phyloP scores from a whole-genome alignment of 2,113 vertebrate genomes.

The Dascyllus trimaculatus region DNA sequence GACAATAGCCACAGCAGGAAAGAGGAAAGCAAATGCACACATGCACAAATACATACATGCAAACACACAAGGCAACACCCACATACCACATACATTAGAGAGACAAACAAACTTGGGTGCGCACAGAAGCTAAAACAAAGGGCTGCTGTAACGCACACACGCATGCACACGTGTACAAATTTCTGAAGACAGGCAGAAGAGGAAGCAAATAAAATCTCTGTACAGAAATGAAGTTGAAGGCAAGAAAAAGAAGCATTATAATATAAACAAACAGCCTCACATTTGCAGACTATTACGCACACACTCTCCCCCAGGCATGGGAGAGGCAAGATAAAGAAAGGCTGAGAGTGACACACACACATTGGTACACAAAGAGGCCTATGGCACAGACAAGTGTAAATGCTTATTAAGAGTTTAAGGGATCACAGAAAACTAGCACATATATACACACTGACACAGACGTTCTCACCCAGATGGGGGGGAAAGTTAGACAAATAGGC shows the following conservation, averaged over 20 bases:
- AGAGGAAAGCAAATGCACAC: slow-evolving; percentile 49
- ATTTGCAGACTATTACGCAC: slow-evolving; percentile 19
- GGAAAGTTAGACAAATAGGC: slow-evolving; percentile 22
- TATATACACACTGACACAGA: slow-evolving; percentile 3
- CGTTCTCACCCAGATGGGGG: neutral
- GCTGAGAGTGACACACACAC: neutral
- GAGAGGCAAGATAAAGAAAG: neutral
- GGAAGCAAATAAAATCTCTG: slow-evolving; percentile 19
- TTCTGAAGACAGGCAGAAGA: slow-evolving; percentile 4
- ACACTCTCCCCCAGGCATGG: neutral
- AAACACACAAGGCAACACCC: slow-evolving; percentile 17
- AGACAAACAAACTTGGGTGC: slow-evolving; percentile 29
- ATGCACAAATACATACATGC: slow-evolving; percentile 21
- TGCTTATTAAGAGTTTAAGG: slow-evolving; percentile 45
- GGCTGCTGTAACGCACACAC: neutral
- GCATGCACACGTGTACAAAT: neutral
- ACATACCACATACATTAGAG: slow-evolving; percentile 7
- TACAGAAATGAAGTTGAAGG: neutral
- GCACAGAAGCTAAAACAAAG: slow-evolving; percentile 24
- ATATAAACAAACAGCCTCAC: slow-evolving; percentile 15
- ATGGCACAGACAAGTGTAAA: slow-evolving; percentile 27
- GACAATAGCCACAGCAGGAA: slow-evolving; percentile 74
- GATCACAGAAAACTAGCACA: slow-evolving; percentile 16
- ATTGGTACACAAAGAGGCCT: neutral
- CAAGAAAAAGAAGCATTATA: neutral